Percentiles rank a stretch among this genome's conserved stretches.
Conservation (phyloP, 2,888 invertebrate genomes). For the Tricholauxania praeusta region DNA sequence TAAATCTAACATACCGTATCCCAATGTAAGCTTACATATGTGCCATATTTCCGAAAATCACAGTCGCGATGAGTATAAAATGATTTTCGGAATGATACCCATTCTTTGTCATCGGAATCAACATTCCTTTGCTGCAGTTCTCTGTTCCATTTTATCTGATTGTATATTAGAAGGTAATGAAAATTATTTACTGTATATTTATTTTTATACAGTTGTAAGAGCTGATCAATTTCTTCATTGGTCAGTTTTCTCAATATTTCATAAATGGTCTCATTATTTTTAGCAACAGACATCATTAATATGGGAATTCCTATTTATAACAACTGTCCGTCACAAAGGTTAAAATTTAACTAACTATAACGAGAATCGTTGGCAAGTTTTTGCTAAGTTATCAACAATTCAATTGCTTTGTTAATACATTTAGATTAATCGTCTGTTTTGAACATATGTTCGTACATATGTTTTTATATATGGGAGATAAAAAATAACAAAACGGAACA, state of each 20-base stretch:
- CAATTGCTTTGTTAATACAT: no score
- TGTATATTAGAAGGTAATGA: slow-evolving; percentile 60
- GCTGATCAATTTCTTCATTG: slow-evolving; percentile 54
- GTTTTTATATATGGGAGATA: no score
- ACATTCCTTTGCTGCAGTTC: slow-evolving; percentile 46
- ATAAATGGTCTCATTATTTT: background rate
- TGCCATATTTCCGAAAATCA: slow-evolving; percentile 56
- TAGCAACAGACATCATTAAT: no score
- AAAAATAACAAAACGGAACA: no score
- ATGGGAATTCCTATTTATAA: no score
- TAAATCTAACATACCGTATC: slow-evolving; percentile 49
- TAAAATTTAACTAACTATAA: no score
- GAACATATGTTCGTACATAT: no score
- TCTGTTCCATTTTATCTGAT: slow-evolving; percentile 60
- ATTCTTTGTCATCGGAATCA: slow-evolving; percentile 36
- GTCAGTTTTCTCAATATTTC: slow-evolving; percentile 58
- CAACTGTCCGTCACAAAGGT: no score
- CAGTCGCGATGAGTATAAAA: slow-evolving; percentile 57
- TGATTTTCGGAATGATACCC: slow-evolving; percentile 54
- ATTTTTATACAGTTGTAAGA: slow-evolving; percentile 53
- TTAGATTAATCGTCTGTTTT: no score
- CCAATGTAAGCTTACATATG: slow-evolving; percentile 59
- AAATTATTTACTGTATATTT: slow-evolving; percentile 54
- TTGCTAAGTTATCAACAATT: no score
- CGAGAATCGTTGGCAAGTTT: no score